Conservation (phyloP, 2,113 vertebrate genomes). For the Aramus guarauna region DNA sequence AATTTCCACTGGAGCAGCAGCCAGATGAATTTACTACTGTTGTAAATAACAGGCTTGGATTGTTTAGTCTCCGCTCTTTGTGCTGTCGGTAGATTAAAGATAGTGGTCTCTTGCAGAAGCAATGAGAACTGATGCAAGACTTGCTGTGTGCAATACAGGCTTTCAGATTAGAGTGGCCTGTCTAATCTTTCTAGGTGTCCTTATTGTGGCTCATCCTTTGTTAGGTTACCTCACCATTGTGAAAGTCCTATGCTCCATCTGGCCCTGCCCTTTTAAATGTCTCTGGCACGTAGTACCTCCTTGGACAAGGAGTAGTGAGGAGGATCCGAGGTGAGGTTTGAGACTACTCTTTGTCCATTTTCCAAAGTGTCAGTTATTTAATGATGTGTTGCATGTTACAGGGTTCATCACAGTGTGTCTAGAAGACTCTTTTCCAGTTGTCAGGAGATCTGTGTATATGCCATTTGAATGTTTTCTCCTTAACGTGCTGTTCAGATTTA, state of each 20-base stretch:
- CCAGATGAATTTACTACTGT: conserved; percentile 19
- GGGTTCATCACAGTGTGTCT: not conserved
- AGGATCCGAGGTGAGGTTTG: not conserved
- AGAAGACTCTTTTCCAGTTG: not conserved
- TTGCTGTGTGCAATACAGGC: not conserved
- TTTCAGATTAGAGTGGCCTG: not conserved
- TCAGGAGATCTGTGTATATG: not conserved
- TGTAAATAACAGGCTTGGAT: conserved; percentile 1
- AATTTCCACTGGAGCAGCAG: not conserved
- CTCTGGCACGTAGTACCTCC: not conserved
- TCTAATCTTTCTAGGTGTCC: not conserved
- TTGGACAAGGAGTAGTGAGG: not conserved
- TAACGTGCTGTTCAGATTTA: conserved; percentile 66
- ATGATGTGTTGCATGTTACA: not conserved
- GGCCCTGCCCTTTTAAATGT: not conserved
- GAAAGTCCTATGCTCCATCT: not conserved
- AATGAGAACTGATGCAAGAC: conserved; percentile 2
- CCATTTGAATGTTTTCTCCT: conserved; percentile 1
- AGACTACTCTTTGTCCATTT: not conserved
- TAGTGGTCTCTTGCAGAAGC: not conserved
- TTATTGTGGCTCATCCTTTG: not conserved
- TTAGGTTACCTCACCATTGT: not conserved
- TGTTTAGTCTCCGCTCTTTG: conserved; percentile 19
- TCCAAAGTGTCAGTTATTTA: not conserved
- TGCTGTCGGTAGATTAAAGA: not conserved